phyloP scores from a whole-genome alignment of 2,797 vertebrate species.

The Amniataba percoides region DNA sequence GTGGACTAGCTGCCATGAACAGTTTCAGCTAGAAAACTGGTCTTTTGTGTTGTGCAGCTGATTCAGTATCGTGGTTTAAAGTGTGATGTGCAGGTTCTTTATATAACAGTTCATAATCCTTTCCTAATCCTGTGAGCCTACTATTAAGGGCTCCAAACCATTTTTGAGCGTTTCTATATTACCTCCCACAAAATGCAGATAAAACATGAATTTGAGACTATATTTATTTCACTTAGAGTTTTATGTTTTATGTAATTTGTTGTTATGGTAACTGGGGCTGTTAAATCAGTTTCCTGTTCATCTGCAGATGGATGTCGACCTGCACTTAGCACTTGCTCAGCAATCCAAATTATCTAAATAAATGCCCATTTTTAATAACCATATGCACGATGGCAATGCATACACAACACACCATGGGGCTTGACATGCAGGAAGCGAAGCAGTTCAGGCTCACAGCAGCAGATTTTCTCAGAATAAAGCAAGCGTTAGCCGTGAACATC shows the following conservation, averaged over 20 bases:
- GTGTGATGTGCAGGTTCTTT: constrained; percentile 36
- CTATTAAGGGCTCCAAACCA: constrained; percentile 41
- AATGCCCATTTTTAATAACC: not conserved
- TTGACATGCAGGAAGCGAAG: not conserved
- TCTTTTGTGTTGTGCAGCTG: constrained; percentile 21
- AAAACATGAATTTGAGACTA: not conserved
- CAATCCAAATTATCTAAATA: not conserved
- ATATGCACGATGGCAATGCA: not conserved
- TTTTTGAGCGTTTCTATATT: constrained; percentile 36
- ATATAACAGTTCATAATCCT: constrained; percentile 52
- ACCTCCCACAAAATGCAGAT: not conserved
- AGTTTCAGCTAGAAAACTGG: constrained; percentile 2
- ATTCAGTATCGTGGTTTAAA: constrained; percentile 37
- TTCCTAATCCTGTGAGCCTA: constrained; percentile 50
- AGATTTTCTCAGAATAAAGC: not conserved
- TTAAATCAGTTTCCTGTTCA: not conserved
- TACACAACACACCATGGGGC: not conserved
- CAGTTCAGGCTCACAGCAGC: constrained; percentile 7
- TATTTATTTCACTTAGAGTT: not conserved
- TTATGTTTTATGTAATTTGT: not conserved
- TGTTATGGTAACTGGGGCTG: not conserved
- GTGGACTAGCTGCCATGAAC: not conserved
- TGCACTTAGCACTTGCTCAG: not conserved
- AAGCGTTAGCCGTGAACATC: constrained; percentile 17
- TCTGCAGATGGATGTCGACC: not conserved